phyloP scores from a whole-genome alignment of 1,140 invertebrate species.

The Temnothorax nylanderi region DNA sequence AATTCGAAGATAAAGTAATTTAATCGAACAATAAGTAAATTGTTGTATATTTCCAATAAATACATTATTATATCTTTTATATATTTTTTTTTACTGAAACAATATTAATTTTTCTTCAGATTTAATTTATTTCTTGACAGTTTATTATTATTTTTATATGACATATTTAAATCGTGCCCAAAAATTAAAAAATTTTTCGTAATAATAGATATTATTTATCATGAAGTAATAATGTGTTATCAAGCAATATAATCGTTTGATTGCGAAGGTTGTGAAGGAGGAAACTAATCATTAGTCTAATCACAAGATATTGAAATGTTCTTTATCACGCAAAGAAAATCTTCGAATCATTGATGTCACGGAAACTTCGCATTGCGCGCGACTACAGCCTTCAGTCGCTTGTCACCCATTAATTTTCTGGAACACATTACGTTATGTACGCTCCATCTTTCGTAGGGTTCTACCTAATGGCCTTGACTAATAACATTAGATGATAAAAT shows the following conservation, averaged over 20 bases:
- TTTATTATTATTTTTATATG: neutral
- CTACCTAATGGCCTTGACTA: neutral
- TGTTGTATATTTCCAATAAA: neutral
- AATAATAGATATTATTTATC: neutral
- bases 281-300: conserved; percentile 2
- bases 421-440: neutral
- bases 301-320: neutral
- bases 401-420: conserved; percentile 38
- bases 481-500: conserved; percentile 23
- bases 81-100: neutral
- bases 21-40: neutral
- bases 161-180: neutral
- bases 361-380: neutral
- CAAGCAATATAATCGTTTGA: neutral
- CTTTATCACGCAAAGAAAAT: conserved; percentile 9
- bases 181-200: neutral
- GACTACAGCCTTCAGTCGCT: neutral
- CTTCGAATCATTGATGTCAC: neutral
- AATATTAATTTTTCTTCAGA: conserved; percentile 1
- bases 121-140: neutral
- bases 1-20: neutral
- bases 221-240: neutral
- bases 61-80: neutral
- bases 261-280: neutral
- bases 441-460: neutral